These are phyloP conservation scores for Pygoscelis adeliae DNA, from an alignment of 2,113 vertebrate species.

Conservation along the genomic window DNA sequence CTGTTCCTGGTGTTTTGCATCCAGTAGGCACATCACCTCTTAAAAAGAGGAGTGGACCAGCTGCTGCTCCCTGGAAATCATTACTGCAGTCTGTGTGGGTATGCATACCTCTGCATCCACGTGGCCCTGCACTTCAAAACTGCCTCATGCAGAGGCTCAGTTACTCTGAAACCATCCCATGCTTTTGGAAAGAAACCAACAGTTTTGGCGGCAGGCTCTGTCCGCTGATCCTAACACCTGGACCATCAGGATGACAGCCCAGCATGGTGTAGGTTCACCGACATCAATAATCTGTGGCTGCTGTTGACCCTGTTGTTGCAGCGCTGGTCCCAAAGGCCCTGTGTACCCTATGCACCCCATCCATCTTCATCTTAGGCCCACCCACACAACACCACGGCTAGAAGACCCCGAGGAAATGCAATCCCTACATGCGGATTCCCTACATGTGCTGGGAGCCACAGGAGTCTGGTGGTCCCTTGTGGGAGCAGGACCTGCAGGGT, in stretches of 20 bases:
- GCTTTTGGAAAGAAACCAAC: neutral
- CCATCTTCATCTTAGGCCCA: neutral
- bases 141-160: neutral
- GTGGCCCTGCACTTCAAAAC: neutral
- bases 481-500: neutral
- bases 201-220: neutral
- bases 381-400: fast-evolving
- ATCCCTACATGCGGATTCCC: neutral
- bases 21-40: neutral
- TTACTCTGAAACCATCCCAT: neutral
- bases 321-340: neutral
- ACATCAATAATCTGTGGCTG: neutral
- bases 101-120: neutral
- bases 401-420: neutral
- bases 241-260: neutral
- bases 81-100: neutral
- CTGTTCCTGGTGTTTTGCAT: neutral
- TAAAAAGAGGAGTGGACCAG: neutral
- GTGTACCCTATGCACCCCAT: neutral
- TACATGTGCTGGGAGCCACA: neutral
- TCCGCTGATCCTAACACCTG: neutral
- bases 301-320: neutral
- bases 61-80: neutral
- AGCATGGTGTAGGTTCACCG: neutral
- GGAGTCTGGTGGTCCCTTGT: neutral